phyloP scores from a whole-genome alignment of 2,888 invertebrate genomes.

The Chrysolina oricalcia region DNA sequence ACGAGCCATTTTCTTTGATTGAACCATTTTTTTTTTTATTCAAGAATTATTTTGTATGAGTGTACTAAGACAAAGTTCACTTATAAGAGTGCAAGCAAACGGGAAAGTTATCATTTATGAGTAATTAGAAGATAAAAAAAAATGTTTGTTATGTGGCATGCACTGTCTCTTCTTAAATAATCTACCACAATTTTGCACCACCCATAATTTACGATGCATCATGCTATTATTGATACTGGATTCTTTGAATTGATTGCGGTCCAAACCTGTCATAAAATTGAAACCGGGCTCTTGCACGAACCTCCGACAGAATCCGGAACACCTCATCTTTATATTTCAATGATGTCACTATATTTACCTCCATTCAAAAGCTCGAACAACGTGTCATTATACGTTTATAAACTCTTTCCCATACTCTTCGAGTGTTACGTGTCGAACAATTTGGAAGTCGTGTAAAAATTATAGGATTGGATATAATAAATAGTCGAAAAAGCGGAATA shows the following conservation, averaged over 20 bases:
- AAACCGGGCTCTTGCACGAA: constrained; percentile 22
- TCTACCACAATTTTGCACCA: background rate
- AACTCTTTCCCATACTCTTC: constrained; percentile 36
- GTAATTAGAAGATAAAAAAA: too few relatives aligned
- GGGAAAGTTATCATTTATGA: too few relatives aligned
- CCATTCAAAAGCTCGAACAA: constrained; percentile 22
- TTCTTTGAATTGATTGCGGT: constrained; percentile 12
- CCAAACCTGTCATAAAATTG: constrained; percentile 10
- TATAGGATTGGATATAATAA: constrained; percentile 45
- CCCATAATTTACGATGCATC: background rate
- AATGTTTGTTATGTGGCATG: too few relatives aligned
- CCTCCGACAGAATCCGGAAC: constrained; percentile 26
- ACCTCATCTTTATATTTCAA: constrained; percentile 35
- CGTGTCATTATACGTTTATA: constrained; percentile 41
- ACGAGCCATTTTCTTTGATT: too few relatives aligned
- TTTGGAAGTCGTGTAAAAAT: constrained; percentile 45
- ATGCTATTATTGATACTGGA: background rate
- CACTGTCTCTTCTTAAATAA: background rate
- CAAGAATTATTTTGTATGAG: too few relatives aligned
- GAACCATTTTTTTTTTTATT: too few relatives aligned
- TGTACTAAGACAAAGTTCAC: too few relatives aligned
- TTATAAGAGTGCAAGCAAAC: too few relatives aligned
- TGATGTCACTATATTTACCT: constrained; percentile 41
- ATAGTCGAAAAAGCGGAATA: constrained; percentile 43
- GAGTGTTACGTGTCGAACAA: constrained; percentile 43